Evolutionary conservation across 2,113 vertebrate genomes (phyloP).

Genomic region (Aythya baeri): DNA sequence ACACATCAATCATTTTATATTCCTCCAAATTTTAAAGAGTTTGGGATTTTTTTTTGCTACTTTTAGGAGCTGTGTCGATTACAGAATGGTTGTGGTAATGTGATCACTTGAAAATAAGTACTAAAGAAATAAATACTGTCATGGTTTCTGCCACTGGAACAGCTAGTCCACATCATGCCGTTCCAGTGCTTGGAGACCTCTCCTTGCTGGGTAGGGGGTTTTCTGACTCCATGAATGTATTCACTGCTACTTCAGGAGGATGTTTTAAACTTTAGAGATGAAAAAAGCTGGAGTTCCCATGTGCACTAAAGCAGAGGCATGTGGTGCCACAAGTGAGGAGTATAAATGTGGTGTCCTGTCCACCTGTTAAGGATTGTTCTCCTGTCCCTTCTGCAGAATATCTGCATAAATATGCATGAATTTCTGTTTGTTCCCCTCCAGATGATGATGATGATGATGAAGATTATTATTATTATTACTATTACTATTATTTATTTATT

Average conservation of each 20-base stretch:
- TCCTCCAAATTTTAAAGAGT: neutral
- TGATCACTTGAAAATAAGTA: neutral
- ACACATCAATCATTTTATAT: neutral
- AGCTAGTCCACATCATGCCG: neutral
- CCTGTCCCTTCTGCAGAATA: neutral
- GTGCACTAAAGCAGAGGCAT: neutral
- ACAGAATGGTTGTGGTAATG: neutral
- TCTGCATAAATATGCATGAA: accelerated
- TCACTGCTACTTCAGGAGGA: neutral
- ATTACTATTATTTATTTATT: neutral
- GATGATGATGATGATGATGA: no score
- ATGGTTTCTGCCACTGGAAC: neutral
- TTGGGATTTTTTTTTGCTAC: neutral
- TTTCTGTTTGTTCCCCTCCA: neutral
- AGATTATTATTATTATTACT: no score
- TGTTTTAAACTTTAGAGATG: neutral
- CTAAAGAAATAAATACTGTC: neutral
- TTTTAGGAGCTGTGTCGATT: neutral
- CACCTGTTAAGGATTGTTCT: neutral
- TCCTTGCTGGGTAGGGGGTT: neutral
- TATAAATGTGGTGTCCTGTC: neutral
- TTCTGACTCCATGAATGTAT: neutral
- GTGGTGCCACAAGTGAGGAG: neutral
- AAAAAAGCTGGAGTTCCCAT: neutral
- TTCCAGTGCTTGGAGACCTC: neutral